A percentile compares a stretch with the other conserved stretches of the same genome.
Evolutionary conservation across 2,888 invertebrate genomes (phyloP).

Genomic region (Lottia gigantea): DNA sequence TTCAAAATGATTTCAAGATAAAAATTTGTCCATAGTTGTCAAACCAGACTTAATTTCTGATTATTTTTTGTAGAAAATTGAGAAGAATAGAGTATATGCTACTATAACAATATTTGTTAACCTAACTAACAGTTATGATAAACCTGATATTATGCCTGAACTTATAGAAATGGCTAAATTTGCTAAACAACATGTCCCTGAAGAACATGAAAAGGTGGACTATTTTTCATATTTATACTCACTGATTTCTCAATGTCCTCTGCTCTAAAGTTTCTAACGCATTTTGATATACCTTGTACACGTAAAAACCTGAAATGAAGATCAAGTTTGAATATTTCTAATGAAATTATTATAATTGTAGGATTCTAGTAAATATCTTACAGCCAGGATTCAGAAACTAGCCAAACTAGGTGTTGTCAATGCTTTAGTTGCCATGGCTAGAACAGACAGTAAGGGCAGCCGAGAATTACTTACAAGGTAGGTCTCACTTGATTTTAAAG

Average conservation of each 20-base stretch:
- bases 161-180: constrained; percentile 98
- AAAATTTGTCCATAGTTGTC: too few relatives aligned
- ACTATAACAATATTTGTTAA: constrained; percentile 94
- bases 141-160: constrained; percentile 94
- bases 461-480: constrained; percentile 82
- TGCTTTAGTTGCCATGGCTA: constrained; percentile 88
- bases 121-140: constrained; percentile 96
- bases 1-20: too few relatives aligned
- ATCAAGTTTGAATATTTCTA: too few relatives aligned
- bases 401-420: constrained; percentile 88
- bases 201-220: constrained; percentile 78
- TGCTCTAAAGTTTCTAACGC: too few relatives aligned
- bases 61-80: constrained; percentile 42
- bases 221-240: too few relatives aligned
- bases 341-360: constrained; percentile 28
- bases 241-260: too few relatives aligned
- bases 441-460: constrained; percentile 93
- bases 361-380: constrained; percentile 62
- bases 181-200: constrained; percentile 98
- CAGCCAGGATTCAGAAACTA: constrained; percentile 79
- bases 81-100: constrained; percentile 62
- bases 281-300: too few relatives aligned
- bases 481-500: constrained; percentile 10
- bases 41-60: too few relatives aligned
- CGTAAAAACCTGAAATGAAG: too few relatives aligned